Base-by-base conservation (phyloP, 2,113 vertebrate genomes). In the Hirundichthys speculiger region DNA sequence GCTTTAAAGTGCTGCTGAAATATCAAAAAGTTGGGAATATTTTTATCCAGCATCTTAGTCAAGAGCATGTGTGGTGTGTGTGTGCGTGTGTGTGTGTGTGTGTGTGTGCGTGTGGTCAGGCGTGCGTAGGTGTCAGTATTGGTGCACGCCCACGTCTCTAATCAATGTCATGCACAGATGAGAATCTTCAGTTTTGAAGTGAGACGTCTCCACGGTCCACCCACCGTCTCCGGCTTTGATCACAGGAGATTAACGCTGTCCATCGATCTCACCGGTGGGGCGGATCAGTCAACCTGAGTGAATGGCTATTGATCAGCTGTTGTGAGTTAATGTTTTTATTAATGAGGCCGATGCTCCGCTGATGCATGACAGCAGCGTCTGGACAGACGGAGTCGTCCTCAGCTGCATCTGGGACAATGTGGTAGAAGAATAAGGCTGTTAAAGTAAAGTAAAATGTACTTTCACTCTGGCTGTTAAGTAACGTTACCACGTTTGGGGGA, bases 291-390 rank as follows among this genome's bases (percentile, higher is more conserved):
- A 27, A 64, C 47, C 56, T 3, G 18, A 52, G 60, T 86, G 80
- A 39, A 78, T 67, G 49, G 59, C 40, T 78, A 84, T 85, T 43
- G 83, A 90, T 74, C 63, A 71, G 56, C 51, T 49, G 43, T 49
- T 46, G 68, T 22, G 49, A 54, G 57, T 64, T 50, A 53, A 77
- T 59, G 49, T 73, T 77, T 82, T 67, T 79, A 74, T 82, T 81
- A 80, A 80, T 76, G 52, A 79, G 73, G 70, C 41, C 12, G 53
- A 58, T 49, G n/a, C 64, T 30, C 47, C 1, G 7, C 16, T 47
- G 77, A 20, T 54, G 72, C 48, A 8, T 25, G 42, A 50, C 48
- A 14, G 58, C 57, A 57, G 49, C 18, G 21, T 20, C 13, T 16
- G 13, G 0, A 14, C n/a, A n/a, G 0, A 47, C 5, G 3, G 16